Evolutionary conservation across 1,140 invertebrate species (phyloP).

Genomic region (Charaxes varanes): DNA sequence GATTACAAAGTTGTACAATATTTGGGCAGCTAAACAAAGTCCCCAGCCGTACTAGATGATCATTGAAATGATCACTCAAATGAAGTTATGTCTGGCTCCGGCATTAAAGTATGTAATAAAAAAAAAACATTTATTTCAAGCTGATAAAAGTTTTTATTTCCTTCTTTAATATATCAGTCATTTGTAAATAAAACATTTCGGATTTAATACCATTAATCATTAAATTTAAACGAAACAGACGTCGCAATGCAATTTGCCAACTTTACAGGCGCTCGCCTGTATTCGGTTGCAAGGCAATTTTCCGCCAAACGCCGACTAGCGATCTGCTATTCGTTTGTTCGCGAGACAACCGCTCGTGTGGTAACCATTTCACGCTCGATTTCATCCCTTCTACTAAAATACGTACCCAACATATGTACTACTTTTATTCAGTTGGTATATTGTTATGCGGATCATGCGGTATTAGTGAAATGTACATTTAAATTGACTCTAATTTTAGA

Average conservation of each 20-base stretch:
- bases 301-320: conserved; percentile 55
- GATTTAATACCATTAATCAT: conserved; percentile 5
- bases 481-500: too few relatives aligned
- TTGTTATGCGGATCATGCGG: too few relatives aligned
- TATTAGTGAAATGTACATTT: too few relatives aligned
- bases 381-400: conserved; percentile 53
- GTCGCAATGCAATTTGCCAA: conserved; percentile 21
- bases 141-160: background rate
- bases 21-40: too few relatives aligned
- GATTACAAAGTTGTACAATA: too few relatives aligned
- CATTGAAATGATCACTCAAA: too few relatives aligned
- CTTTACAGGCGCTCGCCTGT: conserved; percentile 20
- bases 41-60: too few relatives aligned
- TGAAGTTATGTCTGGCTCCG: too few relatives aligned
- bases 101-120: too few relatives aligned
- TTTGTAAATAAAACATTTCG: background rate
- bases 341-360: conserved; percentile 58
- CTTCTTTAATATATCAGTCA: background rate
- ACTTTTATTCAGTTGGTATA: too few relatives aligned
- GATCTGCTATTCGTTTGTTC: conserved; percentile 61
- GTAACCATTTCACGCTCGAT: conserved; percentile 69
- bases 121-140: too few relatives aligned
- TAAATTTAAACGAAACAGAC: conserved; percentile 10
- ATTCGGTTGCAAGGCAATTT: conserved; percentile 52
- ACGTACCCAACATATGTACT: too few relatives aligned